These are phyloP conservation scores for Regulus satrapa DNA, from an alignment of 2,113 vertebrate species.

Conservation along the genomic window DNA sequence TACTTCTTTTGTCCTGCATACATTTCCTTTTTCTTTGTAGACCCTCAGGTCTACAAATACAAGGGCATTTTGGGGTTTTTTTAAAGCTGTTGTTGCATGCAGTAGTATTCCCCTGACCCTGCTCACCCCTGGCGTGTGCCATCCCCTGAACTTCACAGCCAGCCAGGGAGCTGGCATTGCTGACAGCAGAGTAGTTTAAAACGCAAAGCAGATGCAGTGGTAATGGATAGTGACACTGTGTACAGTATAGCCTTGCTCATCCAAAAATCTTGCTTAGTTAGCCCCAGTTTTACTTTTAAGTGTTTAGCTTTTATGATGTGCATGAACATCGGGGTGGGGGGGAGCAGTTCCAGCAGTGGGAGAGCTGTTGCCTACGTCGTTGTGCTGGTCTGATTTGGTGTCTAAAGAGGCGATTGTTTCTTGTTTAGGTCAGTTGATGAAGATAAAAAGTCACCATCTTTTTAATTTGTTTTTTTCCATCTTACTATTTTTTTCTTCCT, in stretches of 20 bases:
- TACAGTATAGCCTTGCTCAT: not conserved
- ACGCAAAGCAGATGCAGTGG: not conserved
- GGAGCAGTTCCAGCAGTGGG: not conserved
- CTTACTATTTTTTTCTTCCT: not conserved
- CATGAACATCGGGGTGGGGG: not conserved
- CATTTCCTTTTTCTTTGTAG: not conserved
- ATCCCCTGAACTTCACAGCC: not conserved
- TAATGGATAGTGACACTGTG: not conserved
- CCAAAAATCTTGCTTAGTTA: not conserved
- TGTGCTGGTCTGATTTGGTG: constrained; percentile 16
- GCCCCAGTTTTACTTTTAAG: constrained; percentile 15
- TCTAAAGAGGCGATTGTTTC: constrained; percentile 29
- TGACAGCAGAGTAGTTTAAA: not conserved
- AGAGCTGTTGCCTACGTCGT: not conserved
- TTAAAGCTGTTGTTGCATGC: not conserved
- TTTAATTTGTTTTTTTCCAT: too few species aligned
- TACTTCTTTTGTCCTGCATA: not conserved
- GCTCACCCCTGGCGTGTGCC: not conserved
- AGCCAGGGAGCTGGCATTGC: not conserved
- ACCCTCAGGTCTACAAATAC: not conserved
- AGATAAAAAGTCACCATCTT: not conserved
- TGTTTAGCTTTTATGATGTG: not conserved
- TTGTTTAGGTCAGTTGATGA: constrained; percentile 25
- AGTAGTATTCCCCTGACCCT: not conserved
- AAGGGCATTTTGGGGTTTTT: not conserved